Conservation (phyloP, 1,140 invertebrate species). For the Brachionus sp. region DNA sequence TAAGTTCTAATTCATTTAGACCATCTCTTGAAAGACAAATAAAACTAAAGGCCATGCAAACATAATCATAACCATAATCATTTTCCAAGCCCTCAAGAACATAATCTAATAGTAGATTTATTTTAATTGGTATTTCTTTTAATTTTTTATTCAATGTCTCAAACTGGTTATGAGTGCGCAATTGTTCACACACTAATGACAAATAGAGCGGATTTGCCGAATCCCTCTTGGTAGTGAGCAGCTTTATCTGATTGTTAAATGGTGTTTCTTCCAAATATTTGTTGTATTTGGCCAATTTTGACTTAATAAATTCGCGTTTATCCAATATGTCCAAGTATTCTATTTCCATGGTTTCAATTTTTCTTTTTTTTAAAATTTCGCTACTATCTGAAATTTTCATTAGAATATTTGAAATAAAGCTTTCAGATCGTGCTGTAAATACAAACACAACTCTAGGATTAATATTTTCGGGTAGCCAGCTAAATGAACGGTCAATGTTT, state of each 20-base stretch:
- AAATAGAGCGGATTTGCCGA: slow-evolving; percentile 57
- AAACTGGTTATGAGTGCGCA: slow-evolving; percentile 59
- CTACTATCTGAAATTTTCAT: neutral
- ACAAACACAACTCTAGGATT: slow-evolving; percentile 45
- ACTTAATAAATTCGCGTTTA: slow-evolving; percentile 54
- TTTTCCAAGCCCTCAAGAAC: slow-evolving; percentile 53
- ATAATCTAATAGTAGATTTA: slow-evolving; percentile 54
- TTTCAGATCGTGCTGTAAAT: neutral
- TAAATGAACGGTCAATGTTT: slow-evolving; percentile 50
- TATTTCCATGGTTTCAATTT: slow-evolving; percentile 49
- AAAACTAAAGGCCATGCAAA: slow-evolving; percentile 51
- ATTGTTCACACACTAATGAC: slow-evolving; percentile 59
- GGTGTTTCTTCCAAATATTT: slow-evolving; percentile 58
- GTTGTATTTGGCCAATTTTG: slow-evolving; percentile 52
- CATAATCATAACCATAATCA: slow-evolving; percentile 52
- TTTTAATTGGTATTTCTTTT: slow-evolving; percentile 54
- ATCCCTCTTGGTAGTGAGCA: slow-evolving; percentile 58
- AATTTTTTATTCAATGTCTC: slow-evolving; percentile 57
- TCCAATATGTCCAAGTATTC: slow-evolving; percentile 55
- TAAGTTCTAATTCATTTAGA: slow-evolving; percentile 25
- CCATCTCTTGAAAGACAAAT: slow-evolving; percentile 51
- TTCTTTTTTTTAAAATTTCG: neutral
- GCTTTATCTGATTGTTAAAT: slow-evolving; percentile 61
- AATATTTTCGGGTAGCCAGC: slow-evolving; percentile 53
- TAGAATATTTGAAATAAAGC: neutral